Evolutionary conservation across 1,140 invertebrate genomes (phyloP).

Genomic region (Ceratoteleas bidentatus): DNA sequence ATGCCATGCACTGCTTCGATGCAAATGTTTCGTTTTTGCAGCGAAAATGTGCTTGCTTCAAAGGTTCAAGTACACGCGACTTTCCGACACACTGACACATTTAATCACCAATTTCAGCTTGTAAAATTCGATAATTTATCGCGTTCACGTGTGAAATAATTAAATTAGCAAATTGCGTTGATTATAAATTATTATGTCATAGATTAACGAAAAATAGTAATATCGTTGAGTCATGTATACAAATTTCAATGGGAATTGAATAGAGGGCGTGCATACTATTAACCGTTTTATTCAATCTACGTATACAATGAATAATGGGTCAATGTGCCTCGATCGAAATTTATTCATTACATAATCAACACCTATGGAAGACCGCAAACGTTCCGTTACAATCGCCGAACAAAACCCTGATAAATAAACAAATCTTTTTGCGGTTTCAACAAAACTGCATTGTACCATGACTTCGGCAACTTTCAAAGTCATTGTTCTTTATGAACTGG

Average conservation of each 20-base stretch:
- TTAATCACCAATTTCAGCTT: no score
- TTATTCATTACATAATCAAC: conserved; percentile 62
- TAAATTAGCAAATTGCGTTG: conserved; percentile 51
- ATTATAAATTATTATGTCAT: conserved; percentile 65
- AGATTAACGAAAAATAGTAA: conserved; percentile 54
- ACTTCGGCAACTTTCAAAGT: no score
- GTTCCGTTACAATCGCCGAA: conserved; percentile 22
- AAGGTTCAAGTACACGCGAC: no score
- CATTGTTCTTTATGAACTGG: no score
- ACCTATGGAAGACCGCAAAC: conserved; percentile 28
- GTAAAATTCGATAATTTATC: conserved; percentile 21
- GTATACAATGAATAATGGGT: conserved; percentile 61
- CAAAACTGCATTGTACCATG: no score
- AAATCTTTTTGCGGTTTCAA: not conserved
- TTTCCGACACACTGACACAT: no score
- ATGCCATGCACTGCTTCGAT: no score
- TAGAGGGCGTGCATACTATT: conserved; percentile 62
- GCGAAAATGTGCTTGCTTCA: no score
- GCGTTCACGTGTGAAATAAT: conserved; percentile 23
- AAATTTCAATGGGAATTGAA: conserved; percentile 61
- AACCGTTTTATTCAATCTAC: conserved; percentile 61
- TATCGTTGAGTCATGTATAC: conserved; percentile 60
- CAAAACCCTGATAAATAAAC: conserved; percentile 22
- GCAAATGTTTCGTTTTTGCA: no score
- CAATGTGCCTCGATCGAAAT: conserved; percentile 60